Percentiles rank a stretch among this genome's conserved stretches.
phyloP scores from a whole-genome alignment of 1,140 invertebrate species.

The Drosophila mauritiana region DNA sequence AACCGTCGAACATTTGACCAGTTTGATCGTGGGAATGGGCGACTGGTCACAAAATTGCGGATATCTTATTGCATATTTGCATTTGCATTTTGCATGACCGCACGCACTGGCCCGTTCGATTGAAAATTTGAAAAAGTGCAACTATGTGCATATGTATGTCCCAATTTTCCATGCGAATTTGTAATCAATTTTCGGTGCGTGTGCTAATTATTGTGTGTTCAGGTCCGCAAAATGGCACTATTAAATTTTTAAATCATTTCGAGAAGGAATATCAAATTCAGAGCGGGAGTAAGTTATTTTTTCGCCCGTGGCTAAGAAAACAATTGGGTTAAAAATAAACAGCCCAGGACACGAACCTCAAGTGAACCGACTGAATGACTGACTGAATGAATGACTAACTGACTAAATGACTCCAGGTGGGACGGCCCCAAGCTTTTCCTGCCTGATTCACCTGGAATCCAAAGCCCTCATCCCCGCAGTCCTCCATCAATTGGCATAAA shows the following conservation, averaged over 20 bases:
- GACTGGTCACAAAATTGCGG: conserved; percentile 16
- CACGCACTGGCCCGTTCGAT: conserved; percentile 21
- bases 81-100: conserved; percentile 51
- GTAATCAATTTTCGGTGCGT: conserved; percentile 17
- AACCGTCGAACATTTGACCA: neutral
- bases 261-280: neutral
- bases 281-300: neutral
- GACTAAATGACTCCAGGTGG: conserved; percentile 32
- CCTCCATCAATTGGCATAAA: conserved; percentile 70
- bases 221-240: conserved; percentile 2
- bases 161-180: conserved; percentile 4
- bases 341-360: conserved; percentile 27
- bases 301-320: conserved; percentile 1
- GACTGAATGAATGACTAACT: conserved; percentile 9
- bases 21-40: conserved; percentile 5
- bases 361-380: conserved; percentile 1
- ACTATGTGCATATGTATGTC: neutral
- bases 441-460: neutral
- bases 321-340: conserved; percentile 55
- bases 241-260: neutral
- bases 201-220: conserved; percentile 4
- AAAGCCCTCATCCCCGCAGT: neutral
- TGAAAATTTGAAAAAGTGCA: neutral
- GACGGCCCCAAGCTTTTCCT: no score
- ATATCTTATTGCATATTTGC: conserved; percentile 15